Evolutionary conservation across 2,113 vertebrate genomes (phyloP).

Genomic region (Cololabis saira): DNA sequence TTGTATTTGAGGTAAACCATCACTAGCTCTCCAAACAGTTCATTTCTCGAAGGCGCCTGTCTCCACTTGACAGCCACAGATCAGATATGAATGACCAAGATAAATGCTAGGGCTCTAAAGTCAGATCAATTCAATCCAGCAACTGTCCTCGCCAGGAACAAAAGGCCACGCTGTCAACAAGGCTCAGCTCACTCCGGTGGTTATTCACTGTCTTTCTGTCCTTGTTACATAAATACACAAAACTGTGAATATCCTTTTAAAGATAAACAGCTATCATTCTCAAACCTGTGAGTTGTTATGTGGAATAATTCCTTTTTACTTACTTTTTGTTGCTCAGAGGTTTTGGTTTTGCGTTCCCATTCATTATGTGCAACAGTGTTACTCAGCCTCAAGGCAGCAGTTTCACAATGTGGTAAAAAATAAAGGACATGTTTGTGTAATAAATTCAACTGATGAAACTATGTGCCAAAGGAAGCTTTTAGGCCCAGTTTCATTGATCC

Average conservation of each 20-base stretch:
- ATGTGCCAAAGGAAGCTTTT: conserved; percentile 49
- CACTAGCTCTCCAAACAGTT: conserved; percentile 37
- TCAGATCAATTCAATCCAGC: conserved; percentile 75
- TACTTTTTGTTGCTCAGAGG: too few relatives aligned
- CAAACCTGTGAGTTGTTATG: too few relatives aligned
- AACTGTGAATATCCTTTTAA: conserved; percentile 22
- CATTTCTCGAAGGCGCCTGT: conserved; percentile 55
- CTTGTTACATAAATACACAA: conserved; percentile 41
- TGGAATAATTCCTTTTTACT: too few relatives aligned
- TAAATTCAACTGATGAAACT: conserved; percentile 40
- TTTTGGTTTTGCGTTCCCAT: neutral
- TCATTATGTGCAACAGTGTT: conserved; percentile 19
- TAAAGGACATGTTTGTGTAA: conserved; percentile 26
- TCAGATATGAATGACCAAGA: conserved; percentile 77
- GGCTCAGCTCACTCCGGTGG: conserved; percentile 60
- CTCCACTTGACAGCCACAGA: conserved; percentile 67
- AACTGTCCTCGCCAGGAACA: conserved; percentile 67
- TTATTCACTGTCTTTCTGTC: conserved; percentile 53
- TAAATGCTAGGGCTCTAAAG: conserved; percentile 69
- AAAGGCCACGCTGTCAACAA: conserved; percentile 74
- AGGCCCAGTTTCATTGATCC: conserved; percentile 39
- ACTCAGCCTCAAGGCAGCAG: conserved; percentile 6
- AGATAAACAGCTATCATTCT: neutral
- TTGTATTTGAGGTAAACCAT: conserved; percentile 13
- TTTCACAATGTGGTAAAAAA: conserved; percentile 25